Conservation (phyloP, 2,113 vertebrate genomes). For the Eclectus roratus region DNA sequence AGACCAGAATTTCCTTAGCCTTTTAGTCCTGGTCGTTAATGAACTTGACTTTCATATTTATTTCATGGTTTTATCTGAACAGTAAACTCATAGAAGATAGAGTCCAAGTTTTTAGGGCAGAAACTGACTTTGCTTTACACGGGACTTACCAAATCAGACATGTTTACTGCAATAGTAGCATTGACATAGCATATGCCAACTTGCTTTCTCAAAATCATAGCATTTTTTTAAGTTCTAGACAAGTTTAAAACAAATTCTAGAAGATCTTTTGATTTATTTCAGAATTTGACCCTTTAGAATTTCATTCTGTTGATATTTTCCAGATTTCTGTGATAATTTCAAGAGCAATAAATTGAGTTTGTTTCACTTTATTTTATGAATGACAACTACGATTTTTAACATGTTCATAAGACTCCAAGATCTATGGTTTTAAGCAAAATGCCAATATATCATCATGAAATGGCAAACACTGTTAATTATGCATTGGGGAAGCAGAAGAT, state of each 20-base stretch:
- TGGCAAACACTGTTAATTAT: background rate
- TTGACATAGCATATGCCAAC: background rate
- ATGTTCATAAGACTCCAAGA: background rate
- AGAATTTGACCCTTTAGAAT: background rate
- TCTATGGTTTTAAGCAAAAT: background rate
- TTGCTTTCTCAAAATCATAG: background rate
- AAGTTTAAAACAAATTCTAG: background rate
- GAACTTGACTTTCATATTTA: background rate
- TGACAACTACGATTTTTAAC: background rate
- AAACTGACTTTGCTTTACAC: background rate
- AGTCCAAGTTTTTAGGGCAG: background rate
- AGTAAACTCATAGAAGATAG: background rate
- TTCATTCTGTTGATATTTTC: background rate
- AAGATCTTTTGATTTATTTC: background rate
- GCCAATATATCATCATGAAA: background rate
- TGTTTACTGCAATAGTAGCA: background rate
- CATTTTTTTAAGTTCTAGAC: background rate
- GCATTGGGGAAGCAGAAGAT: background rate
- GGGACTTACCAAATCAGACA: background rate
- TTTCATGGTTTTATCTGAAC: background rate
- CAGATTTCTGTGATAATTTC: background rate
- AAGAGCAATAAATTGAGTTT: background rate
- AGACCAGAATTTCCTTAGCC: background rate
- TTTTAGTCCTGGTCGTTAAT: background rate
- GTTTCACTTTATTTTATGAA: background rate